These are phyloP conservation scores for Cerceris ruficornis DNA, from an alignment of 2,888 invertebrate species.

Conservation along the genomic window DNA sequence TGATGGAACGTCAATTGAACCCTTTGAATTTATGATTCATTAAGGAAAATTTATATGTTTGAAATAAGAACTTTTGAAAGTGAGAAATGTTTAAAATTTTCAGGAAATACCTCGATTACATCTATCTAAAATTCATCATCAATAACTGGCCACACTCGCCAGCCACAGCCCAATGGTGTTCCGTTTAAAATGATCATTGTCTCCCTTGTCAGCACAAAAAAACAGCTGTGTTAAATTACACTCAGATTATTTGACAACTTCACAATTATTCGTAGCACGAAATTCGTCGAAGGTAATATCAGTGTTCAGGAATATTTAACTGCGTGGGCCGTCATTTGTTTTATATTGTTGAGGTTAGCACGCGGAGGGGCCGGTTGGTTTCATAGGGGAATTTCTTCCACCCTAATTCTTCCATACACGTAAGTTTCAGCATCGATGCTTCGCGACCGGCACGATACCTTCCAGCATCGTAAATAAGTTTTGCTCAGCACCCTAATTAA, in stretches of 20 bases:
- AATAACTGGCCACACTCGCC: no score
- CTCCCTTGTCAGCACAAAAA: neutral
- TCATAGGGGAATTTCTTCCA: conserved; percentile 46
- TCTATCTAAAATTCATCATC: no score
- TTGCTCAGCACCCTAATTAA: conserved; percentile 27
- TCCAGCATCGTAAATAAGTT: conserved; percentile 29
- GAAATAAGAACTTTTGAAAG: no score
- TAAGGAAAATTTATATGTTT: no score
- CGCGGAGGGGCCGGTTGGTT: conserved; percentile 23
- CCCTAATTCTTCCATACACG: conserved; percentile 31
- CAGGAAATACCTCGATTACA: no score
- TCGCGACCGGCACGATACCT: conserved; percentile 5
- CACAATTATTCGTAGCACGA: neutral
- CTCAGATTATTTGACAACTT: neutral
- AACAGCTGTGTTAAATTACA: conserved; percentile 1
- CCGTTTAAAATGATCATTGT: no score
- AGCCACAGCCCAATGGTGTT: no score
- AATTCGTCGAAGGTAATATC: neutral
- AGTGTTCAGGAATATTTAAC: neutral
- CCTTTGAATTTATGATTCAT: no score
- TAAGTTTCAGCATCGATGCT: conserved; percentile 42
- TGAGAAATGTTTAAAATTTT: no score
- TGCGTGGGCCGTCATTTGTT: conserved; percentile 19
- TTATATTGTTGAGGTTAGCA: conserved; percentile 12
- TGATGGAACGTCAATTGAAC: no score